Conservation (phyloP, 2,113 vertebrate species). For the Numenius arquata region DNA sequence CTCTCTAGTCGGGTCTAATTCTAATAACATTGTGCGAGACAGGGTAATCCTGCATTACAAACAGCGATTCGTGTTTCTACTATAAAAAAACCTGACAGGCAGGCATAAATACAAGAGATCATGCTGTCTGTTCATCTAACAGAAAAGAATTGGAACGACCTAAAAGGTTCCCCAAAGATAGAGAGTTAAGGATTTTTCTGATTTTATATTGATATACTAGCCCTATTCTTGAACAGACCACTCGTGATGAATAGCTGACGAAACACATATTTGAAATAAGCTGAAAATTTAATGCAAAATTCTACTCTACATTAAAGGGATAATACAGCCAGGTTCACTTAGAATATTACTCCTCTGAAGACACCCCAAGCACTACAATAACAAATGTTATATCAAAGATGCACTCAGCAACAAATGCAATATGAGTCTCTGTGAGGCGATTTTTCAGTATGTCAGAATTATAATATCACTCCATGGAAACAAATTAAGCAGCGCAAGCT, state of each 20-base stretch:
- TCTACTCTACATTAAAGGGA: not conserved
- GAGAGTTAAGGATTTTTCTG: not conserved
- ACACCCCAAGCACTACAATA: slow-evolving; percentile 13
- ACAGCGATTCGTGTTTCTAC: not conserved
- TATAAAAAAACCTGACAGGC: not conserved
- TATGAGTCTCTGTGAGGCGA: slow-evolving; percentile 35
- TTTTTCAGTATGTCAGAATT: slow-evolving; percentile 67
- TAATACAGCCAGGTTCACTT: slow-evolving; percentile 59
- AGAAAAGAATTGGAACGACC: not conserved
- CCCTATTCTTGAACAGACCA: not conserved
- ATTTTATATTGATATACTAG: slow-evolving; percentile 2
- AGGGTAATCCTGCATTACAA: slow-evolving; percentile 36
- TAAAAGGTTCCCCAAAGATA: not conserved
- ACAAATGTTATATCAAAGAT: slow-evolving; percentile 53
- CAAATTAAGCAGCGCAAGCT: slow-evolving; percentile 59
- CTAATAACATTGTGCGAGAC: not conserved
- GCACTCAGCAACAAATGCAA: slow-evolving; percentile 29
- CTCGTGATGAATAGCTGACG: not conserved
- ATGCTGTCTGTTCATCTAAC: not conserved
- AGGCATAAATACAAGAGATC: slow-evolving; percentile 21
- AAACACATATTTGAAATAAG: not conserved
- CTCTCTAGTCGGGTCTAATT: not conserved
- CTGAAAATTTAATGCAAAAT: slow-evolving; percentile 14
- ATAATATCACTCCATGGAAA: slow-evolving; percentile 56
- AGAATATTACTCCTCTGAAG: slow-evolving; percentile 57